A percentile compares a stretch with the other conserved stretches of the same genome.
These are phyloP conservation scores for Tipula vernalis DNA, from an alignment of 2,888 invertebrate species.

Conservation along the genomic window DNA sequence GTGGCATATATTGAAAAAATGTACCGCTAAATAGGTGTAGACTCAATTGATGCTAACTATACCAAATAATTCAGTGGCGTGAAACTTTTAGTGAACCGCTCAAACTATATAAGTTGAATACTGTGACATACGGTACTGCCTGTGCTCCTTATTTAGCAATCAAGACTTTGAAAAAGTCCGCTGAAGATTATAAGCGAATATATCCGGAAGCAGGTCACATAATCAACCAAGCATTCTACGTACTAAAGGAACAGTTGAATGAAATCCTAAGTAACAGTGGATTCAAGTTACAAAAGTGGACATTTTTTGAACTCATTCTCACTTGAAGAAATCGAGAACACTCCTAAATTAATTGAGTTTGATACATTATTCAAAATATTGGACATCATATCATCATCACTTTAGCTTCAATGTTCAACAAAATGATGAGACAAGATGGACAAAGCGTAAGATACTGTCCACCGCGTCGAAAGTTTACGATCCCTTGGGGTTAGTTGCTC, in stretches of 20 bases:
- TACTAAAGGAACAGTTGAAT: not conserved
- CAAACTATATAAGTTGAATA: not conserved
- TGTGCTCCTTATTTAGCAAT: slow-evolving; percentile 11
- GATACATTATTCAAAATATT: no score
- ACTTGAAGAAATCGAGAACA: no score
- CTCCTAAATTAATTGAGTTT: no score
- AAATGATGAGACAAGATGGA: no score
- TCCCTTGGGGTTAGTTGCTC: no score
- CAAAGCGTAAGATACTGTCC: no score
- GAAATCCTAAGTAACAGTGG: no score
- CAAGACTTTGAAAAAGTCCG: slow-evolving; percentile 12
- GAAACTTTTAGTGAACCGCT: not conserved
- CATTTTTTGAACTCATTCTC: no score
- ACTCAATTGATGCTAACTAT: not conserved
- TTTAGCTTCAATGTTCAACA: no score
- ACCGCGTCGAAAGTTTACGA: no score
- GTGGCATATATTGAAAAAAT: slow-evolving; percentile 5
- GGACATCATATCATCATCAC: no score
- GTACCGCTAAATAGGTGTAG: not conserved
- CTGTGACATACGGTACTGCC: slow-evolving; percentile 13
- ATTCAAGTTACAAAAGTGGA: no score
- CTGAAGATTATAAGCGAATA: not conserved
- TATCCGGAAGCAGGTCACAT: not conserved
- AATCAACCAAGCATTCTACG: not conserved
- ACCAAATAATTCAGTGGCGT: slow-evolving; percentile 7